phyloP scores from a whole-genome alignment of 1,140 invertebrate species.

The Sycophila sp. region DNA sequence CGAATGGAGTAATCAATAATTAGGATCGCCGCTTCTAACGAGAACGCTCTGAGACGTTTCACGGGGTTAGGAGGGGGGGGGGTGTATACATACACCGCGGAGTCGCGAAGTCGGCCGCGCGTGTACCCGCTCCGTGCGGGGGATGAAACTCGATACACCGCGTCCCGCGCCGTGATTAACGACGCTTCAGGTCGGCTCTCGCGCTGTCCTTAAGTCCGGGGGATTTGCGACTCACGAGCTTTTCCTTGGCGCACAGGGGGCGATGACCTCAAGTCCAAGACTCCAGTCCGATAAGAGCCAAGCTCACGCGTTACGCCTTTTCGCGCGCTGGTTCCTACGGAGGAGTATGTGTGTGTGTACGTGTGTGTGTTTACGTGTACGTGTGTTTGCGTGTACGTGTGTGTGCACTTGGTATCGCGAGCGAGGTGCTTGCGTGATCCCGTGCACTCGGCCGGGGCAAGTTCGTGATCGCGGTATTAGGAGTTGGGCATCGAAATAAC shows the following conservation, averaged over 20 bases:
- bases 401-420: neutral
- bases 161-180: conserved; percentile 61
- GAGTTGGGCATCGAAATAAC: too few species aligned
- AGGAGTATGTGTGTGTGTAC: too few species aligned
- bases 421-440: too few species aligned
- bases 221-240: conserved; percentile 60
- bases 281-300: neutral
- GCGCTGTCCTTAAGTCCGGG: conserved; percentile 35
- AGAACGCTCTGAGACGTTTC: too few species aligned
- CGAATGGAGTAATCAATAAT: neutral
- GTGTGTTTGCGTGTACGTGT: neutral
- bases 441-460: too few species aligned
- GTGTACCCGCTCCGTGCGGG: conserved; percentile 14
- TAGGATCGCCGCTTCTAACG: too few species aligned
- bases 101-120: neutral
- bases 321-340: too few species aligned
- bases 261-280: conserved; percentile 49
- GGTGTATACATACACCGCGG: too few species aligned
- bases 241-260: conserved; percentile 50
- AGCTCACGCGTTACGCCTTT: too few species aligned
- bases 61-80: too few species aligned
- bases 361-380: too few species aligned
- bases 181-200: conserved; percentile 56
- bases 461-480: too few species aligned
- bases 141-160: conserved; percentile 65